Evolutionary conservation across 2,113 vertebrate genomes (phyloP).

Genomic region (Thymallus thymallus): DNA sequence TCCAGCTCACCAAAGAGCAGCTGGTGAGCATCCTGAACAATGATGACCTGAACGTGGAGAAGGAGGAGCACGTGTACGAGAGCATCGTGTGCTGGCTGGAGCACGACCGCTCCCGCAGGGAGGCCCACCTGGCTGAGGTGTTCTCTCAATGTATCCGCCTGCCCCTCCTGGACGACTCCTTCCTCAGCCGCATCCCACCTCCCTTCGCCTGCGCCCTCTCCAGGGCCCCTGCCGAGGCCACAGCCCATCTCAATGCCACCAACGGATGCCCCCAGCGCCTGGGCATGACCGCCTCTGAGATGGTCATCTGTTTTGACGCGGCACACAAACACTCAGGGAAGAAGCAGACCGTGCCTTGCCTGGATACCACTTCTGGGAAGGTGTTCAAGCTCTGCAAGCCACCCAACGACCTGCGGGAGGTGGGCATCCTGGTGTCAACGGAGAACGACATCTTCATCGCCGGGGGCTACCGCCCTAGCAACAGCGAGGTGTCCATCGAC

Average conservation of each 20-base stretch:
- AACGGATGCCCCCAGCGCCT: constrained; percentile 90
- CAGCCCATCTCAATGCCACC: constrained; percentile 69
- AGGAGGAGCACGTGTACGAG: constrained; percentile 96
- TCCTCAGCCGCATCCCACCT: constrained; percentile 88
- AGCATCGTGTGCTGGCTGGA: constrained; percentile 96
- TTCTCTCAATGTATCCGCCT: constrained; percentile 97
- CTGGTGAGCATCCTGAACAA: constrained; percentile 94
- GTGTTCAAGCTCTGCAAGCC: constrained; percentile 99
- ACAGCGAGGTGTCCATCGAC: constrained; percentile 95
- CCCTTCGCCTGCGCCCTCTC: constrained; percentile 87
- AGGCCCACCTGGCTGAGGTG: constrained; percentile 86
- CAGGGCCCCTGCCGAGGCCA: constrained; percentile 80
- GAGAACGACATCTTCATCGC: constrained; percentile 99
- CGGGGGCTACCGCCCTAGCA: constrained; percentile 94
- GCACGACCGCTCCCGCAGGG: constrained; percentile 82
- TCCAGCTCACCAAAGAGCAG: constrained; percentile 95
- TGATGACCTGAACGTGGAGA: constrained; percentile 96
- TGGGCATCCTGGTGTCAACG: constrained; percentile 92
- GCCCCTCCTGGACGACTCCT: constrained; percentile 91
- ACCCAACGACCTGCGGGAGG: constrained; percentile 95
- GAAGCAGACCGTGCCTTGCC: constrained; percentile 99
- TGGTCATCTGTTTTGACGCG: constrained; percentile 98
- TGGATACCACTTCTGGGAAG: constrained; percentile 89
- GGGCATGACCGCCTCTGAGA: constrained; percentile 98
- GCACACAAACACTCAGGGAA: constrained; percentile 99